phyloP scores from a whole-genome alignment of 2,888 invertebrate species.

The Junonia oenone region DNA sequence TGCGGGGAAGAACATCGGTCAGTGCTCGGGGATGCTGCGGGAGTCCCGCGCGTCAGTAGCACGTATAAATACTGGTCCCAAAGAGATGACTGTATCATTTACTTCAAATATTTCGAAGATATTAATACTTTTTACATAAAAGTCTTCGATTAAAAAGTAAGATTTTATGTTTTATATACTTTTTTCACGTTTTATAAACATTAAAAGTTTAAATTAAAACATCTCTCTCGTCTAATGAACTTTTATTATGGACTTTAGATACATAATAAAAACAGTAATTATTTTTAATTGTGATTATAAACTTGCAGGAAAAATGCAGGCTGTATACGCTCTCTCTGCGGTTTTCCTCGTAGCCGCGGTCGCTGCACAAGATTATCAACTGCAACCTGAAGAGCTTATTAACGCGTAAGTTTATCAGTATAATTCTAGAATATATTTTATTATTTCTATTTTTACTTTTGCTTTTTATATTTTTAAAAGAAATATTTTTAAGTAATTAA shows the following conservation, averaged over 20 bases:
- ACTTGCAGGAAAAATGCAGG: constrained; percentile 32
- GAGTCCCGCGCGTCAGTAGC: constrained; percentile 3
- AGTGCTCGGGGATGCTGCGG: neutral
- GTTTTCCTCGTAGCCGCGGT: constrained; percentile 15
- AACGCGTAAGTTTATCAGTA: constrained; percentile 6
- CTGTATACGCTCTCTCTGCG: constrained; percentile 16
- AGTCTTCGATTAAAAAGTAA: neutral
- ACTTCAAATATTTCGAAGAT: neutral
- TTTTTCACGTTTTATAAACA: no score
- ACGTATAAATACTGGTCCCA: constrained; percentile 9
- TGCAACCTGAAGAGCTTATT: neutral
- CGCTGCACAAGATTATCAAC: constrained; percentile 15
- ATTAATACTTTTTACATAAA: neutral
- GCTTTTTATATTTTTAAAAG: no score
- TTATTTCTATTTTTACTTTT: neutral
- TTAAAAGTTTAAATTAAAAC: no score
- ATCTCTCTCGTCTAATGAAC: no score
- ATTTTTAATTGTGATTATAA: constrained; percentile 33
- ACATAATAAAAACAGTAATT: no score
- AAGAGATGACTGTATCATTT: constrained; percentile 7
- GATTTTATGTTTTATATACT: neutral
- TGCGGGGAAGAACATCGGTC: constrained; percentile 14
- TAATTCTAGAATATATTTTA: neutral
- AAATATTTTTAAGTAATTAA: no score
- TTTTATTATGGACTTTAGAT: neutral